phyloP scores from a whole-genome alignment of 1,140 invertebrate species.

The Apis mellifera region Amel_HAv3.1 CM009933.2:6347001-6347500 shows the following conservation, averaged over 20 bases:
- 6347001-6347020: too few species aligned
- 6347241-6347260: neutral
- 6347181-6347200: neutral
- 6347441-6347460: too few species aligned
- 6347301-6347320: too few species aligned
- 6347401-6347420: too few species aligned
- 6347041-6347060: neutral
- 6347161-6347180: slow-evolving; percentile 14
- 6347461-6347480: too few species aligned
- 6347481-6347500: too few species aligned
- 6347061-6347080: neutral
- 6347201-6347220: slow-evolving; percentile 10
- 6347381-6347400: too few species aligned
- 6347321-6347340: too few species aligned
- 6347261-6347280: neutral
- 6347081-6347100: too few species aligned
- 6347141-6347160: neutral
- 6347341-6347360: too few species aligned
- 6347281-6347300: neutral
- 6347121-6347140: neutral
- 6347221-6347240: neutral
- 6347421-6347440: too few species aligned
- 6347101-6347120: neutral
- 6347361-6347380: too few species aligned
- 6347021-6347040: neutral